A percentile compares a stretch with the other conserved stretches of the same genome.
These are phyloP conservation scores for Cartodere bifasciata DNA, from an alignment of 2,888 invertebrate genomes.

Conservation along the genomic window DNA sequence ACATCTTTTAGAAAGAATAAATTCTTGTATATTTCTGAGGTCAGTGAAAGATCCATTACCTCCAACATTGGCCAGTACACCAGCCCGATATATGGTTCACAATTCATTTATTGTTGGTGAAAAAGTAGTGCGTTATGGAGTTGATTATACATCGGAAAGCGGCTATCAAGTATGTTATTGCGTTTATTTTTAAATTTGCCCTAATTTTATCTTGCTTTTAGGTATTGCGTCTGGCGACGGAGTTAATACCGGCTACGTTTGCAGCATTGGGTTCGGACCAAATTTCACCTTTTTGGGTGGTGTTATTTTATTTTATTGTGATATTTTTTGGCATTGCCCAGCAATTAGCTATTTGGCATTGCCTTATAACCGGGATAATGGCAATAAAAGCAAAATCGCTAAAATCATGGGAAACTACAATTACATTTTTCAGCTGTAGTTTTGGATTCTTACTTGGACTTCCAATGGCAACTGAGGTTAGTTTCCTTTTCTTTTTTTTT, in stretches of 20 bases:
- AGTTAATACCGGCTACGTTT: slow-evolving; percentile 76
- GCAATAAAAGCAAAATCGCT: slow-evolving; percentile 60
- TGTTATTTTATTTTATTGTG: slow-evolving; percentile 71
- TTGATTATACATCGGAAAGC: slow-evolving; percentile 45
- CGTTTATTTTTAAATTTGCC: no score
- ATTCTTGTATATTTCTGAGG: slow-evolving; percentile 59
- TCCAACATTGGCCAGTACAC: slow-evolving; percentile 45
- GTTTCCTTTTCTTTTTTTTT: slow-evolving; percentile 18
- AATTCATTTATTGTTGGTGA: slow-evolving; percentile 60
- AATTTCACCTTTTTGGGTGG: slow-evolving; percentile 80
- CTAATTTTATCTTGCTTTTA: slow-evolving; percentile 15
- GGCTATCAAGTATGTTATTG: slow-evolving; percentile 64
- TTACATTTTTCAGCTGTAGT: slow-evolving; percentile 73
- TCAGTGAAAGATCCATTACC: slow-evolving; percentile 48
- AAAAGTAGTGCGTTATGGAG: slow-evolving; percentile 46
- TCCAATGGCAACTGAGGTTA: slow-evolving; percentile 75
- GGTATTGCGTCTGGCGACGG: slow-evolving; percentile 73
- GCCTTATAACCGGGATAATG: slow-evolving; percentile 75
- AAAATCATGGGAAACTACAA: slow-evolving; percentile 68
- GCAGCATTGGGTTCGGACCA: slow-evolving; percentile 61
- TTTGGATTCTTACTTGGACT: slow-evolving; percentile 73
- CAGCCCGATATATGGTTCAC: slow-evolving; percentile 55
- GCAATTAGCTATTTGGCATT: slow-evolving; percentile 83
- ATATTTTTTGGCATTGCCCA: slow-evolving; percentile 81
- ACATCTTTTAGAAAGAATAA: slow-evolving; percentile 49